Evolutionary conservation across 1,140 invertebrate species (phyloP).

Genomic region (Drosophila parabipectinata): DNA sequence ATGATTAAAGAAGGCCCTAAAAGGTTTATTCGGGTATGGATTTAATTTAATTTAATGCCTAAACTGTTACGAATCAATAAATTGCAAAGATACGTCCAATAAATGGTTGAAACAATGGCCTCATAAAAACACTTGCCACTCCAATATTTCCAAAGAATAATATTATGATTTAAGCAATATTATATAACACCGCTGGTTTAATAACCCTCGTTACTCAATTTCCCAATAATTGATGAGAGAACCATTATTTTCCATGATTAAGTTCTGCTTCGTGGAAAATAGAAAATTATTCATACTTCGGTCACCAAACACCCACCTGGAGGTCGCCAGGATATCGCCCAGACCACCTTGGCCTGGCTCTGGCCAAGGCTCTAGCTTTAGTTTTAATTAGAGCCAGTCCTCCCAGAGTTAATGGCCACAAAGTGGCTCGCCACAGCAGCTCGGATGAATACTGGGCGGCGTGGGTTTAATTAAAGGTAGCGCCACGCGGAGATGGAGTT

Average conservation of each 20-base stretch:
- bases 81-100: too few species aligned
- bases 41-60: slow-evolving; percentile 10
- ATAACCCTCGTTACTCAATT: not conserved
- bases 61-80: not conserved
- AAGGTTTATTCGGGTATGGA: slow-evolving; percentile 14
- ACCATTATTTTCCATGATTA: slow-evolving; percentile 21
- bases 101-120: too few species aligned
- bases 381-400: slow-evolving; percentile 54
- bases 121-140: too few species aligned
- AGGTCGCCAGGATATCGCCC: not conserved
- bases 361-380: slow-evolving; percentile 19
- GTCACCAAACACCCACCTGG: slow-evolving; percentile 6
- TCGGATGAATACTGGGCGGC: slow-evolving; percentile 11
- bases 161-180: not conserved
- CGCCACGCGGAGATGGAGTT: slow-evolving; percentile 13
- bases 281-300: slow-evolving; percentile 25
- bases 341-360: not conserved
- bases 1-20: slow-evolving; percentile 27
- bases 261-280: slow-evolving; percentile 3
- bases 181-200: too few species aligned
- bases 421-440: slow-evolving; percentile 39
- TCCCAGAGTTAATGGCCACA: slow-evolving; percentile 46
- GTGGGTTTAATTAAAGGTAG: slow-evolving; percentile 50
- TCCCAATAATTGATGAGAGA: slow-evolving; percentile 18
- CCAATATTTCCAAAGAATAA: too few species aligned